A percentile compares a stretch with the other conserved stretches of the same genome.
Evolutionary conservation across 1,140 invertebrate genomes (phyloP).

Genomic region (Pinna nobilis): DNA sequence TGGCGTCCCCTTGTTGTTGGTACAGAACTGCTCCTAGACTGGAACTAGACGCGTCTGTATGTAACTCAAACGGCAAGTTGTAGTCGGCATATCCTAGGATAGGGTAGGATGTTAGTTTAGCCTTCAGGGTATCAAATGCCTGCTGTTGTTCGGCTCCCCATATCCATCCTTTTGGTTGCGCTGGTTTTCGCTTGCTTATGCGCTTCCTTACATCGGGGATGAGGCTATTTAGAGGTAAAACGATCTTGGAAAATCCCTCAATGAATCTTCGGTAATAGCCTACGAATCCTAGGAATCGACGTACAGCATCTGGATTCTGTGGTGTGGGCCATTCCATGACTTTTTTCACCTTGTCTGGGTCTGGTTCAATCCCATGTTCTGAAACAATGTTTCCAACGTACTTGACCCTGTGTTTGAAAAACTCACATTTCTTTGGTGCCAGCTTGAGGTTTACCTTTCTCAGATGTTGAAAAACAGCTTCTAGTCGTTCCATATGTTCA

Average conservation of each 20-base stretch:
- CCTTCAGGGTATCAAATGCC: conserved; percentile 43
- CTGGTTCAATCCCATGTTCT: conserved; percentile 20
- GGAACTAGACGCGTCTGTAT: conserved; percentile 39
- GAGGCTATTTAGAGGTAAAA: conserved; percentile 8
- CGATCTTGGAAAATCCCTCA: conserved; percentile 12
- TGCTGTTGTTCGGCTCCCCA: conserved; percentile 13
- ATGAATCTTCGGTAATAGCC: conserved; percentile 41
- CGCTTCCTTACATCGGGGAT: background rate
- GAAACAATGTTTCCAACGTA: conserved; percentile 55
- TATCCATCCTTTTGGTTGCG: background rate
- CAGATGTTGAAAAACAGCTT: conserved; percentile 51
- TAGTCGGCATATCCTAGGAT: conserved; percentile 46
- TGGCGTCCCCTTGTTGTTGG: too few relatives aligned
- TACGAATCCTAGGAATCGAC: conserved; percentile 41
- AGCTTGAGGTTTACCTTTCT: conserved; percentile 41
- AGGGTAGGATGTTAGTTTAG: conserved; percentile 32
- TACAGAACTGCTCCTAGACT: conserved; percentile 59
- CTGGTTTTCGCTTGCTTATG: background rate
- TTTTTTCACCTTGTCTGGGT: conserved; percentile 31
- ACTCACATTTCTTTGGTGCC: conserved; percentile 41
- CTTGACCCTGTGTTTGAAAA: conserved; percentile 29
- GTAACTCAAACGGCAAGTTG: conserved; percentile 33
- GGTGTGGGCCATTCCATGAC: conserved; percentile 29
- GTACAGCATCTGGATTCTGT: conserved; percentile 4
- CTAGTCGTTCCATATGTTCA: conserved; percentile 39